phyloP scores from a whole-genome alignment of 2,797 vertebrate species.

The Sebastes kiyomatsui region DNA sequence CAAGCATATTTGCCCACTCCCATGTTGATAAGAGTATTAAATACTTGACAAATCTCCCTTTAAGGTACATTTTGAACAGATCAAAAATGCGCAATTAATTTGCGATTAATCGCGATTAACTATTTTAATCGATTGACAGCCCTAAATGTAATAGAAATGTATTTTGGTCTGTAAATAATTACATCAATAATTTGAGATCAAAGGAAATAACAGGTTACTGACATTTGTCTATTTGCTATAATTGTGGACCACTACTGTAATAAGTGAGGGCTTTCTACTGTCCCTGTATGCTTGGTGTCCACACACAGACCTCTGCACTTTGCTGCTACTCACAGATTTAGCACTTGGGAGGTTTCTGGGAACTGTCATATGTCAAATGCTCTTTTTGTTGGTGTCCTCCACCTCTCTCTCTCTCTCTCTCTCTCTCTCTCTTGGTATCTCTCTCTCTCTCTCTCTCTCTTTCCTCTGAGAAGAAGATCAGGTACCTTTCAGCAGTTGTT shows the following conservation, averaged over 20 bases:
- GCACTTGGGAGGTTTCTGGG: slow-evolving; percentile 31
- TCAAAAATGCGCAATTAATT: too few species aligned
- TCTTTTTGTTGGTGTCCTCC: slow-evolving; percentile 52
- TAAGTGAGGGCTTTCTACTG: background rate
- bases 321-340: slow-evolving; percentile 34
- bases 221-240: background rate
- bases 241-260: background rate
- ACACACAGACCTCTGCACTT: background rate
- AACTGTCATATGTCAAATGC: slow-evolving; percentile 60
- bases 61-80: too few species aligned
- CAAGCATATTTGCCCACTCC: too few species aligned
- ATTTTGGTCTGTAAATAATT: background rate
- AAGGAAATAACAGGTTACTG: background rate
- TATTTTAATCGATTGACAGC: too few species aligned
- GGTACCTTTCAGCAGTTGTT: slow-evolving; percentile 64
- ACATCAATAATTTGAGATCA: background rate
- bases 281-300: background rate
- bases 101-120: too few species aligned
- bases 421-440: background rate
- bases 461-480: slow-evolving; percentile 62
- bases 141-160: background rate
- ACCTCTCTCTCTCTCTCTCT: background rate
- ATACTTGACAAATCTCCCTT: too few species aligned
- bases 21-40: too few species aligned
- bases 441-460: background rate